Evolutionary conservation across 2,888 invertebrate genomes (phyloP), one percentile per base, ranked within the genome.

Genomic region (Sarcophaga variegata): DNA sequence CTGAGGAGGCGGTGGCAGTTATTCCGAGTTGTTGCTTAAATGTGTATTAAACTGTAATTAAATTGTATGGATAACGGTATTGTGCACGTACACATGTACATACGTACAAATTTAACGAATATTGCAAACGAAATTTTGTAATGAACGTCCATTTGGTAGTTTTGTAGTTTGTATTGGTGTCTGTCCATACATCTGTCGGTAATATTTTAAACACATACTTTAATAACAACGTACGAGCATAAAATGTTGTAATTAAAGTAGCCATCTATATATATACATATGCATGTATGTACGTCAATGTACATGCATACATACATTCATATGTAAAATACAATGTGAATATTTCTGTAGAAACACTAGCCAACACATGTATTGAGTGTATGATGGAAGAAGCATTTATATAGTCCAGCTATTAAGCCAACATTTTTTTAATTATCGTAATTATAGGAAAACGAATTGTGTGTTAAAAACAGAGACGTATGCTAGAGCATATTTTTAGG

Each of bases 371-470:
- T 59, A 54, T 5, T 14, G 54, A 54, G 12, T 70, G n/a, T 54
- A n/a, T 63, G 63, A 37, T 70, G 70, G 22, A 63, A 64, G n/a
- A 14, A 76, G 60, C 47, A 63, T 62, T 63, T 49, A 79, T 20
- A 49, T 63, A 49, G 27, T 25, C 62, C 70, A 25, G 25, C 63
- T 72, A 63, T 72, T 22, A 59, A 72, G 80, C 76, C 59, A 75
- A 74, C 62, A 37, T 37, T 37, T 71, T 81, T 84, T 84, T 72
- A 85, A 81, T 85, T 85, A 85, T 77, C 67, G 22, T 74, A 81
- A 81, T 81, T 78, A 81, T 67, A 59, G 25, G 22, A 25, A 69
- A 64, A 62, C 2, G 20, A 62, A 49, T 17, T 25, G 27, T 72
- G 37, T 67, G 49, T 12, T 8, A 25, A 54, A 8, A 67, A 22